Evolutionary conservation across 2,888 invertebrate species (phyloP).

Genomic region (Cistogaster globosa): DNA sequence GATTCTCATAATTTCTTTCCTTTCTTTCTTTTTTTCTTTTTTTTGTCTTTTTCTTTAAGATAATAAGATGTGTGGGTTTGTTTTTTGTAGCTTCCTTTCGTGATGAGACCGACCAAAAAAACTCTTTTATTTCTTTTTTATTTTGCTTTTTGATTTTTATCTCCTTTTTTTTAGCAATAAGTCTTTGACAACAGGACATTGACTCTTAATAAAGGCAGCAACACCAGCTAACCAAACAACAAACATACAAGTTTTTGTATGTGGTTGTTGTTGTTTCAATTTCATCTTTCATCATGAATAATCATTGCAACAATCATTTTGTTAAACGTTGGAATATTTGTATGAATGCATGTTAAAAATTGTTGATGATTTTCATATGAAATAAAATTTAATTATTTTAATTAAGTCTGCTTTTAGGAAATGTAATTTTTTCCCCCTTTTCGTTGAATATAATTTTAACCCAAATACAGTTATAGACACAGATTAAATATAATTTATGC

Average conservation of each 20-base stretch:
- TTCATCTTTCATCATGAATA: slow-evolving; percentile 11
- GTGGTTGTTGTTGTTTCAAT: slow-evolving; percentile 2
- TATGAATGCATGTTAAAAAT: not conserved
- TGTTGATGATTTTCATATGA: slow-evolving; percentile 35
- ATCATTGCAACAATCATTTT: slow-evolving; percentile 36
- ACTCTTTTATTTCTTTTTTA: not conserved
- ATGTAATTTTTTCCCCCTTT: slow-evolving; percentile 24
- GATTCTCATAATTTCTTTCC: slow-evolving; percentile 7
- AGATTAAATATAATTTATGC: slow-evolving; percentile 22
- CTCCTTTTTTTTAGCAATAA: slow-evolving; percentile 13
- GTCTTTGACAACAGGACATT: slow-evolving; percentile 56
- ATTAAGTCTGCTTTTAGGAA: slow-evolving; percentile 57
- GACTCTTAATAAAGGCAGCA: slow-evolving; percentile 47
- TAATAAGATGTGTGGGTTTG: not conserved
- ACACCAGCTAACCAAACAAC: not conserved
- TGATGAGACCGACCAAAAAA: slow-evolving; percentile 17
- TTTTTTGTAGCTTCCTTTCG: slow-evolving; percentile 6
- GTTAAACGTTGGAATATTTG: not conserved
- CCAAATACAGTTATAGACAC: slow-evolving; percentile 6
- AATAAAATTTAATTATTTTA: slow-evolving; percentile 62
- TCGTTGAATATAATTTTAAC: slow-evolving; percentile 35
- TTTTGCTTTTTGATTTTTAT: slow-evolving; percentile 10
- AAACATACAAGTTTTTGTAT: not conserved
- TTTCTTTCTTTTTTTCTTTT: not conserved
- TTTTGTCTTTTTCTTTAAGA: not conserved